Percentiles rank a stretch among this genome's conserved stretches.
Conservation (phyloP, 1,140 invertebrate genomes). For the Forficula auricularia region DNA sequence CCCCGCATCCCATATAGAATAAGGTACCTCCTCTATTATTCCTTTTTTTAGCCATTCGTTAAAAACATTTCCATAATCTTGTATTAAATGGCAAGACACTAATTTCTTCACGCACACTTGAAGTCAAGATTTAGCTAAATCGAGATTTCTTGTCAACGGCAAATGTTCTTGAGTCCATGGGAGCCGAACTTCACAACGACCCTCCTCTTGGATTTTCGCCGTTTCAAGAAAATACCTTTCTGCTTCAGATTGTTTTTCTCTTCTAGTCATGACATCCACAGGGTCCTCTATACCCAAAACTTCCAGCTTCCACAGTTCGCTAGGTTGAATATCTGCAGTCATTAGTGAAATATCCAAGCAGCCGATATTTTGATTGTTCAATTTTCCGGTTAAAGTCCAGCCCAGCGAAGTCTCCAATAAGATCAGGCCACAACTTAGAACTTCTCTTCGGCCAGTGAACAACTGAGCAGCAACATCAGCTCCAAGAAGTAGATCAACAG, state of each 20-base stretch:
- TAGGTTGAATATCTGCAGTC: slow-evolving; percentile 9
- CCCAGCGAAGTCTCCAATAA: slow-evolving; percentile 21
- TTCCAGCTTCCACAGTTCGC: slow-evolving; percentile 24
- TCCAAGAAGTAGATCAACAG: slow-evolving; percentile 17
- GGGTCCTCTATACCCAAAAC: slow-evolving; percentile 23
- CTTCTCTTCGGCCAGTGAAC: slow-evolving; percentile 15
- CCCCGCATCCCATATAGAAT: slow-evolving; percentile 9
- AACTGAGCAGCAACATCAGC: slow-evolving; percentile 20
- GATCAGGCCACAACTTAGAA: slow-evolving; percentile 17
- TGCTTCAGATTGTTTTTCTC: slow-evolving; percentile 14
- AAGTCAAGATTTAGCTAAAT: slow-evolving; percentile 13
- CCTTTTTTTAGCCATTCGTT: slow-evolving; percentile 17
- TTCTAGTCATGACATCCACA: slow-evolving; percentile 13
- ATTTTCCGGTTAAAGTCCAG: slow-evolving; percentile 21
- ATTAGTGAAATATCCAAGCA: slow-evolving; percentile 13
- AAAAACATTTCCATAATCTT: slow-evolving; percentile 21
- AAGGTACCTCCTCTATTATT: slow-evolving; percentile 18
- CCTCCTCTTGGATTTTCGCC: slow-evolving; percentile 14
- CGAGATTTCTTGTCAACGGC: slow-evolving; percentile 13
- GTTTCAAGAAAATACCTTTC: slow-evolving; percentile 18
- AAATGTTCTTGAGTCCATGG: slow-evolving; percentile 19
- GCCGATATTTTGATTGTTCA: slow-evolving; percentile 13
- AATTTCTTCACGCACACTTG: slow-evolving; percentile 14
- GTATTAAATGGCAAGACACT: slow-evolving; percentile 11
- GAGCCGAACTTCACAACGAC: slow-evolving; percentile 18